Percentiles rank a stretch among this genome's conserved stretches.
Evolutionary conservation across 1,140 invertebrate species (phyloP).

Genomic region (Oncopodura yosiiana): DNA sequence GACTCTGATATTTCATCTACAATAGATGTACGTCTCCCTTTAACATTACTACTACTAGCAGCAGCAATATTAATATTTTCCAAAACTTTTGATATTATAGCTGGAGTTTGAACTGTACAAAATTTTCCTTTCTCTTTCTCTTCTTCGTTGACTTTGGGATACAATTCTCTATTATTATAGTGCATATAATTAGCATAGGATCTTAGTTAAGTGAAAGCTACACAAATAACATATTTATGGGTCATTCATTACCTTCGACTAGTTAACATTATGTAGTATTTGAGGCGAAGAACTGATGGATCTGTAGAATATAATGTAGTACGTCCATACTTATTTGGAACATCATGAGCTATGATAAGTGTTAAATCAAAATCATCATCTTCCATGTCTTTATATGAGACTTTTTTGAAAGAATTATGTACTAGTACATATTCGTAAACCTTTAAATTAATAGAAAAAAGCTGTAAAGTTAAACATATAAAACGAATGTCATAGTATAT

Average conservation of each 20-base stretch:
- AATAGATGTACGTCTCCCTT: neutral
- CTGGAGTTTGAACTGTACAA: conserved; percentile 47
- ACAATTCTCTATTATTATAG: conserved; percentile 48
- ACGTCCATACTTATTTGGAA: conserved; percentile 9
- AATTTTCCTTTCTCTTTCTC: conserved; percentile 57
- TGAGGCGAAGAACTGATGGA: conserved; percentile 49
- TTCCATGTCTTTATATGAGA: conserved; percentile 53
- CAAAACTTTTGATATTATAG: neutral
- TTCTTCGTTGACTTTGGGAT: conserved; percentile 52
- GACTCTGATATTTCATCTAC: neutral
- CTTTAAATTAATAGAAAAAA: neutral
- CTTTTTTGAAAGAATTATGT: conserved; percentile 48
- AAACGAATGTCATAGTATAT: neutral
- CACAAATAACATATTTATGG: neutral
- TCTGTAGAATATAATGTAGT: conserved; percentile 34
- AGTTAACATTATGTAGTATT: conserved; percentile 64
- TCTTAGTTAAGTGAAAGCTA: neutral
- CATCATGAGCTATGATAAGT: conserved; percentile 52
- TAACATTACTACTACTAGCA: neutral
- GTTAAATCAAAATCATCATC: conserved; percentile 59
- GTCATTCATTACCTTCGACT: conserved; percentile 44
- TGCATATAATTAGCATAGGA: neutral
- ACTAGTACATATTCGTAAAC: conserved; percentile 50
- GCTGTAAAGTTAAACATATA: neutral
- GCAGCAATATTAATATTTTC: neutral